Percentiles rank a stretch among this genome's conserved stretches.
Conservation (phyloP, 1,140 invertebrate genomes). For the Mya arenaria region DNA sequence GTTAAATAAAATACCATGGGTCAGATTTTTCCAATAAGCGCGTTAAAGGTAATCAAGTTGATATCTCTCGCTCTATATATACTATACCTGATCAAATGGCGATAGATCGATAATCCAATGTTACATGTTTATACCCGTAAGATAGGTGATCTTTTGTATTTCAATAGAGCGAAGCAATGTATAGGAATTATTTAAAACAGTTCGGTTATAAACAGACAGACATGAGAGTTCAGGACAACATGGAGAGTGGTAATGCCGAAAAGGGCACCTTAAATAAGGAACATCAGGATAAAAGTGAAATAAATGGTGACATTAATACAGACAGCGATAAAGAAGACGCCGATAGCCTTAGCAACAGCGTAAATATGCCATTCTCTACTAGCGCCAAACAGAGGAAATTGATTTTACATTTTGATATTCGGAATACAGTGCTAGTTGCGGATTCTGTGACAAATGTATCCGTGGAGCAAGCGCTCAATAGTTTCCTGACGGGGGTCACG, state of each 20-base stretch:
- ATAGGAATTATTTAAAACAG: conserved; percentile 27
- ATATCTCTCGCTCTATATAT: too few species aligned
- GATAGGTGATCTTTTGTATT: not conserved
- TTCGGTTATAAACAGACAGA: conserved; percentile 18
- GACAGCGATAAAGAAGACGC: not conserved
- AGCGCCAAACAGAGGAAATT: conserved; percentile 70
- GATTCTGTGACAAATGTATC: conserved; percentile 78
- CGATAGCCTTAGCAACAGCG: conserved; percentile 35
- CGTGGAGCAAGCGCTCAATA: conserved; percentile 78
- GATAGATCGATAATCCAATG: not conserved
- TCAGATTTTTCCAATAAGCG: too few species aligned
- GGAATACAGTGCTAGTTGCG: conserved; percentile 79
- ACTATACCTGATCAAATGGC: too few species aligned
- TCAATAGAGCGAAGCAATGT: conserved; percentile 4
- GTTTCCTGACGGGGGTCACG: conserved; percentile 76
- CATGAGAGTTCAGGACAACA: not conserved
- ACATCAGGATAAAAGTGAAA: not conserved
- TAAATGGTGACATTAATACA: not conserved
- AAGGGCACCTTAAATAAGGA: not conserved
- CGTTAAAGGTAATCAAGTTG: too few species aligned
- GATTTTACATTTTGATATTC: conserved; percentile 79
- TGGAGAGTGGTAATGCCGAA: not conserved
- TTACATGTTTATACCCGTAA: conserved; percentile 12
- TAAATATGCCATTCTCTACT: conserved; percentile 7
- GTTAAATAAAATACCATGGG: too few species aligned